phyloP scores from a whole-genome alignment of 1,140 invertebrate genomes.

The Panulirus ornatus region DNA sequence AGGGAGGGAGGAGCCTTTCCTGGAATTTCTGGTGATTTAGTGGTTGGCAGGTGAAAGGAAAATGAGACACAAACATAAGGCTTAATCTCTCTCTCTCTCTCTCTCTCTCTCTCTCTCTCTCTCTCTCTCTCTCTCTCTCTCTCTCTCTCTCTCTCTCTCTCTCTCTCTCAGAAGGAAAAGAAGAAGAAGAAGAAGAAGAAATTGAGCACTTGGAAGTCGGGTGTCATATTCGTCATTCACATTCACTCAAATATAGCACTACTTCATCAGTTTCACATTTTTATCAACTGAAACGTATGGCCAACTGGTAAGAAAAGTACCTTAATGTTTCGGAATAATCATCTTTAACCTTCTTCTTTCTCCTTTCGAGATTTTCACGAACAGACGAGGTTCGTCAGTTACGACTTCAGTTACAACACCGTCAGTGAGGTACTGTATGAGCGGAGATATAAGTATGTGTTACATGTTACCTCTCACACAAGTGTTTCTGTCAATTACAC shows the following conservation, averaged over 20 bases:
- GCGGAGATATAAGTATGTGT: too few species aligned
- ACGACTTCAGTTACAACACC: too few species aligned
- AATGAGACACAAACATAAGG: neutral
- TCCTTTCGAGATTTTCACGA: too few species aligned
- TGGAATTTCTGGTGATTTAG: neutral
- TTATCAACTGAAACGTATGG: too few species aligned
- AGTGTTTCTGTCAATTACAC: too few species aligned
- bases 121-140: slow-evolving; percentile 41
- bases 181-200: neutral
- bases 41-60: neutral
- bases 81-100: slow-evolving; percentile 13
- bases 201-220: neutral
- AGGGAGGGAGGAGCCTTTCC: neutral
- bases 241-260: neutral
- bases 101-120: slow-evolving; percentile 41
- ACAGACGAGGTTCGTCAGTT: too few species aligned
- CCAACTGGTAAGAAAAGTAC: too few species aligned
- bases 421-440: too few species aligned
- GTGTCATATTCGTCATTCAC: neutral
- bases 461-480: too few species aligned
- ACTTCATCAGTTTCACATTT: too few species aligned
- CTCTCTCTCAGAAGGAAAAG: neutral
- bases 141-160: slow-evolving; percentile 27
- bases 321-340: too few species aligned
- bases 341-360: too few species aligned